Base-by-base conservation (phyloP, 2,888 invertebrate species). In the Patella caerulea region DNA sequence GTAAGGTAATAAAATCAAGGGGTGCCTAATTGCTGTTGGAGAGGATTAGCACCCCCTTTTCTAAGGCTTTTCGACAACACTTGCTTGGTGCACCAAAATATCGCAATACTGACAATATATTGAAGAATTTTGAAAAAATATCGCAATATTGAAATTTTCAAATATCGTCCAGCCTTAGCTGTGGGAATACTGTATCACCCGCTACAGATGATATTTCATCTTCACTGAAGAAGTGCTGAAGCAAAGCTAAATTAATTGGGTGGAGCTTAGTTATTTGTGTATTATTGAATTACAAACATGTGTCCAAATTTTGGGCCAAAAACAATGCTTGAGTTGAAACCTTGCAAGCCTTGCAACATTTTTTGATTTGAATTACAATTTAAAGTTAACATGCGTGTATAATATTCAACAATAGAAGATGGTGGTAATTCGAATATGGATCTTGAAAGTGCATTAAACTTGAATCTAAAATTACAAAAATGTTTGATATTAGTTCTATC, bases 221-320 rank as follows among this genome's bases (percentile, higher is more conserved):
- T 65, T 65, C 65, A 65, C 19, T n/a, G 24, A 65, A 65, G n/a
- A 65, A 65, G 24, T 65, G 65, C 24, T 65, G 65, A 3, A 65
- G 11, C 24, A 65, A 65, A 19, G n/a, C 65, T 12, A 65, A 65
- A 65, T 65, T 65, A 4, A 65, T 65, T 19, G 65, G 65, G 24
- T 65, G 65, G 7, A 65, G 65, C 11, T 65, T 65, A 19, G n/a
- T 65, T 9, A 65, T n/a, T 65, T n/a, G n/a, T 7, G 7, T 59
- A 19, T 59, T 3, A 5, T 59, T 59, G 59, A n/a, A 11, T 65
- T n/a, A 2, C n/a, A 7, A 19, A 65, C 65, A 65, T 19, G 65
- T 19, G 9, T 19, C 65, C 24, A n/a, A n/a, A 19, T n/a, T 19
- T 65, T 65, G 65, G 24, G 65, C 19, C 11, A 65, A n/a, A n/a